Evolutionary conservation across 2,113 vertebrate genomes (phyloP), one percentile per base, ranked within the genome.

Genomic region (Cyanoramphus novaezelandiae): DNA sequence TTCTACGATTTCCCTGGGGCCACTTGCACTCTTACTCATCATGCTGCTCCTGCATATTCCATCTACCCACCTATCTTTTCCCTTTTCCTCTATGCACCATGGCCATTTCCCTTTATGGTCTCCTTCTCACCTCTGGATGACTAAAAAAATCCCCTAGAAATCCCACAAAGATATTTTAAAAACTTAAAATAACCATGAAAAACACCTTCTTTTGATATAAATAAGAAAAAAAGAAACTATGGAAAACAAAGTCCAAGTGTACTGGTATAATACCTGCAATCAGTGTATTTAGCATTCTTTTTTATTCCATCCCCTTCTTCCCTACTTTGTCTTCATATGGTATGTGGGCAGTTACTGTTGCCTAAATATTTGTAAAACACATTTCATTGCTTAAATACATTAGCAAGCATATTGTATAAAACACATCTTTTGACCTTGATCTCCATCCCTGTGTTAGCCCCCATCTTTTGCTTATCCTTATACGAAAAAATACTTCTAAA

Each of bases 371-470:
- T 0, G 0, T 14, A 41, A 46, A 77, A 41, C 3, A 79, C 43
- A 65, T 7, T 47, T 13, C 5, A 53, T 2, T 52, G 37, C 60
- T 37, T 37, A 64, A 59, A 62, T 35, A 7, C 47, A 59, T 41
- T 37, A 76, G 4, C 9, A 84, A 86, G 10, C 2, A 16, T 21
- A 71, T 17, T 14, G 24, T 7, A 63, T 31, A 75, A 87, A 79
- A 18, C 1, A 8, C 0, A 50, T 46, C 8, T 78, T 52, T 74
- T 59, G 13, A 53, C 43, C 82, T 93, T 37, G 60, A 11, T 4
- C 11, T 86, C 44, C 23, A 57, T 14, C 18, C 29, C 1, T 1
- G 6, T 25, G 21, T 53, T 20, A 68, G 67, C 0, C 0, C 0
- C 6, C 6, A 27, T n/a, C 15, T 19, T 67, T 5, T 16, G 21